phyloP scores from a whole-genome alignment of 2,113 vertebrate genomes.

The Sphaerodactylus townsendi region DNA sequence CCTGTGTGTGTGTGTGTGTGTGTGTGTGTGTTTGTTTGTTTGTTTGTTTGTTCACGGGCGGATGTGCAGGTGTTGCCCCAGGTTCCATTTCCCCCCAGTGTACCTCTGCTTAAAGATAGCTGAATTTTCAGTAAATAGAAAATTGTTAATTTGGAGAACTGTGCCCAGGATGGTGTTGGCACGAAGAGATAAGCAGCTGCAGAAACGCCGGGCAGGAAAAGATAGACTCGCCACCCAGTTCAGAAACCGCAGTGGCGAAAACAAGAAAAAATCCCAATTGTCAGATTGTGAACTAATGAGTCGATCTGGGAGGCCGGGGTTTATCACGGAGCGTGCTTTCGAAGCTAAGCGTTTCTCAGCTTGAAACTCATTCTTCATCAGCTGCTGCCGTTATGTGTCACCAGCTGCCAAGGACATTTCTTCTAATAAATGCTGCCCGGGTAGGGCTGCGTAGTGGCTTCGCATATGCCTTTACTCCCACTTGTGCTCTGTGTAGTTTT shows the following conservation, averaged over 20 bases:
- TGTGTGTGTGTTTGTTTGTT: not conserved
- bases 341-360: not conserved
- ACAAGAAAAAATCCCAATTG: too few relatives aligned
- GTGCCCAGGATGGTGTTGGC: too few relatives aligned
- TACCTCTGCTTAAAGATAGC: not conserved
- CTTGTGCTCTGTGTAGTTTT: not conserved
- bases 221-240: not conserved
- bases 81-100: too few relatives aligned
- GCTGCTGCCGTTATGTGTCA: not conserved
- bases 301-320: not conserved
- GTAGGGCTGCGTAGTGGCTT: not conserved
- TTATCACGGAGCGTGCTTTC: not conserved
- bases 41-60: too few relatives aligned
- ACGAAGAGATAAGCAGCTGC: not conserved
- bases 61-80: too few relatives aligned
- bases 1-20: too few relatives aligned
- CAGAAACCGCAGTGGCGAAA: not conserved
- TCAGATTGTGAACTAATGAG: not conserved
- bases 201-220: not conserved
- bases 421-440: not conserved
- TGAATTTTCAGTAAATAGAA: too few relatives aligned
- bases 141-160: too few relatives aligned
- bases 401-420: not conserved
- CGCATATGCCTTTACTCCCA: not conserved
- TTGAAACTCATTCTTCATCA: not conserved